These are phyloP conservation scores for Ectemnius continuus DNA, from an alignment of 2,888 invertebrate species.

Conservation along the genomic window DNA sequence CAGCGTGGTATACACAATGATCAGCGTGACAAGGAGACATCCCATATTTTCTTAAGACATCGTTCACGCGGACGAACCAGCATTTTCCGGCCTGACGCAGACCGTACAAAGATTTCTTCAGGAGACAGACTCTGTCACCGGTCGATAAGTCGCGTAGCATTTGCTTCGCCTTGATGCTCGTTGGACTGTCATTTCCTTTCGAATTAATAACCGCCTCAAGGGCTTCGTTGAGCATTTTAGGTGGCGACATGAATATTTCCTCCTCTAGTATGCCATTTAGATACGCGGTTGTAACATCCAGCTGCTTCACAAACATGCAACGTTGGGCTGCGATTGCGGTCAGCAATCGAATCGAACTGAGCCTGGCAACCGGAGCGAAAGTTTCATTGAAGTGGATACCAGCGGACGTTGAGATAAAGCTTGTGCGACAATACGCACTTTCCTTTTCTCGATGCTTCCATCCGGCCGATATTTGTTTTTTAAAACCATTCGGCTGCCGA, in stretches of 20 bases:
- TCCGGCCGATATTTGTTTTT: neutral
- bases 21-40: neutral
- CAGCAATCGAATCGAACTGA: neutral
- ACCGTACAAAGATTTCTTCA: conserved; percentile 12
- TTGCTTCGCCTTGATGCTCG: neutral
- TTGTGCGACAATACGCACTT: neutral
- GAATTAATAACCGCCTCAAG: neutral
- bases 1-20: neutral
- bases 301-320: neutral
- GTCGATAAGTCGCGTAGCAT: neutral
- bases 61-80: neutral
- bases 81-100: conserved; percentile 2
- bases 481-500: neutral
- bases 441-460: neutral
- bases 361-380: neutral
- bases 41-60: neutral
- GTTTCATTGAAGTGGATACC: neutral
- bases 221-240: neutral
- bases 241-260: conserved; percentile 2
- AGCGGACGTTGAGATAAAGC: neutral
- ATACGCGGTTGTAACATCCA: neutral
- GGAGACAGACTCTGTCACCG: neutral
- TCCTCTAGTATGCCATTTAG: neutral
- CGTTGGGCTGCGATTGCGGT: neutral
- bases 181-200: neutral